phyloP scores from a whole-genome alignment of 1,140 invertebrate species.

The Drosophila fuyamai region DNA sequence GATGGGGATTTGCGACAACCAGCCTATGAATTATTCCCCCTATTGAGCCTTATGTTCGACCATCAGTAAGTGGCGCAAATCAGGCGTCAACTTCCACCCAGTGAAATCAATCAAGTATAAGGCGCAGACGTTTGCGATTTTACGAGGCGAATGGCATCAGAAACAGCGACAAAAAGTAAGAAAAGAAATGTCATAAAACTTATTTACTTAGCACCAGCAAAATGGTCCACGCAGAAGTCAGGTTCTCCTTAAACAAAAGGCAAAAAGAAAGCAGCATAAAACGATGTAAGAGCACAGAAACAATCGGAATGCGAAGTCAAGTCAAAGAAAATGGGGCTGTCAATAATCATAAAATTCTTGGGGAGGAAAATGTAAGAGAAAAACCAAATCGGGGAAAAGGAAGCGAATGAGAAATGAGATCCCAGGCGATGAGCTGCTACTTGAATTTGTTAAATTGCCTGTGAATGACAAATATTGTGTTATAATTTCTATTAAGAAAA shows the following conservation, averaged over 20 bases:
- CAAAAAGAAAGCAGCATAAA: constrained; percentile 55
- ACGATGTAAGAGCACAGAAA: constrained; percentile 18
- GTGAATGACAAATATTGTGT: constrained; percentile 83
- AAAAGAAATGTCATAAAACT: constrained; percentile 78
- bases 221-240: constrained; percentile 44
- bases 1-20: not conserved
- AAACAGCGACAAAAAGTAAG: constrained; percentile 16
- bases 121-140: constrained; percentile 63
- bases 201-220: constrained; percentile 78
- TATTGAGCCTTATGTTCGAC: constrained; percentile 18
- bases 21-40: constrained; percentile 34
- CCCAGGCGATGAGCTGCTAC: constrained; percentile 2
- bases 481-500: constrained; percentile 80
- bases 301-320: constrained; percentile 48
- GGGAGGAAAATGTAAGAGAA: constrained; percentile 6
- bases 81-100: constrained; percentile 30
- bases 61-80: constrained; percentile 33
- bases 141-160: constrained; percentile 54
- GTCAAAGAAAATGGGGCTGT: constrained; percentile 52
- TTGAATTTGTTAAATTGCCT: constrained; percentile 79
- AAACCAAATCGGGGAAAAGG: not conserved
- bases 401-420: constrained; percentile 17
- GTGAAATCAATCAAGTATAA: constrained; percentile 76
- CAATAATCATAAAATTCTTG: constrained; percentile 75
- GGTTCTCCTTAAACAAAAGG: constrained; percentile 55